Base-by-base conservation (phyloP, 2,113 vertebrate species). In the Oceanodroma tethys region DNA sequence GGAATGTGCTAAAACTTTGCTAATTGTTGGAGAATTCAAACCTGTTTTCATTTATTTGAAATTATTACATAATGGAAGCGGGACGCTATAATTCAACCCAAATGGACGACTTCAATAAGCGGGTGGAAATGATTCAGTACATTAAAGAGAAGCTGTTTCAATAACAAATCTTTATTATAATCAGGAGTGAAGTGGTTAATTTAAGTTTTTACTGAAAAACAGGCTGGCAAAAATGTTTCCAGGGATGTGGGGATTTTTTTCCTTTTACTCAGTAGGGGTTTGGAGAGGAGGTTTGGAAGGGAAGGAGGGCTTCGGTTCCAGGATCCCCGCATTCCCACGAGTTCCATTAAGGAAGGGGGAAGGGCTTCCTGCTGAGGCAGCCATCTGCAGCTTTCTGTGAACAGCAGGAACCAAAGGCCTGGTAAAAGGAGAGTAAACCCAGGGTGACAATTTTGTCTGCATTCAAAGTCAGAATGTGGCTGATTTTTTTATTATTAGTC, bases 281-380 rank as follows among this genome's bases (percentile, higher is more conserved):
- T 98, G 97, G 98, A 99, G 98, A 98, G 99, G 98, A 98, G 98
- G 98, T 98, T 99, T 99, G 99, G 99, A 99, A 98, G 98, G 98
- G 98, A 99, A 98, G 98, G 98, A 98, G 98, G 96, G 97, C 96
- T 97, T 99, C 96, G 36, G 98, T 99, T 99, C 99, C 99, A 99
- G 99, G 98, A 99, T 98, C 98, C 99, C 98, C 72, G 97, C 97
- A 98, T 96, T 99, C 99, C 99, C 99, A 94, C 96, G 99, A 99
- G 99, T 97, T 99, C 99, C 98, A 98, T 99, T 99, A 99, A 98
- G 98, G 98, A 98, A 99, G 98, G 98, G 98, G 98, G 98, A 98
- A 98, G 99, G 98, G 98, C 98, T 99, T 99, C 99, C 99, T 99
- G 99, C 98, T 98, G 98, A 98, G 98, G 97, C 97, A 98, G 97